A percentile compares a stretch with the other conserved stretches of the same genome.
Evolutionary conservation across 1,140 invertebrate genomes (phyloP).

Genomic region (Calliphora vicina): DNA sequence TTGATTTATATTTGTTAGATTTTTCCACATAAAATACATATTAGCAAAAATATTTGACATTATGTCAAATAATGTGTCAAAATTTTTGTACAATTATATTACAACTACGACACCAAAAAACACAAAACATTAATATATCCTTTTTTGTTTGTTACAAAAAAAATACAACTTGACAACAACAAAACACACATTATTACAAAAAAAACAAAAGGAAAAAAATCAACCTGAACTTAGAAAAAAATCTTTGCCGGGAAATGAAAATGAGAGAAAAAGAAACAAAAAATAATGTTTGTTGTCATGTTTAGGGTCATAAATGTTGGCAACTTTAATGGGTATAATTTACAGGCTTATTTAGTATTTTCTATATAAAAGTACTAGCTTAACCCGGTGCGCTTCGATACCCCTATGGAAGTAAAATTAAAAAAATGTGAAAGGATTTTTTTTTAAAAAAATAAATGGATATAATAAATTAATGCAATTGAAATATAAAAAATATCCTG

Average conservation of each 20-base stretch:
- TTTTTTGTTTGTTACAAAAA: background rate
- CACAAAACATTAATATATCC: background rate
- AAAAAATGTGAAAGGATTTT: too few species aligned
- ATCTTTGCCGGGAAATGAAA: background rate
- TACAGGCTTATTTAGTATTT: background rate
- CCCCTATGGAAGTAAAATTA: too few species aligned
- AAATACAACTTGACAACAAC: too few species aligned
- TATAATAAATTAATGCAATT: too few species aligned
- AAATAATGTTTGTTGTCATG: constrained; percentile 10
- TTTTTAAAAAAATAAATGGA: too few species aligned
- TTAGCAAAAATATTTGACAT: background rate
- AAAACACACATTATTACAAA: background rate
- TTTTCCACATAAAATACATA: background rate
- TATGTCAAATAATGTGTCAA: background rate
- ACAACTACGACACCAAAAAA: background rate
- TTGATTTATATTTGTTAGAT: background rate
- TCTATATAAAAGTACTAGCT: too few species aligned
- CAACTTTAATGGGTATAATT: background rate
- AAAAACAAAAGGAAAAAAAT: background rate
- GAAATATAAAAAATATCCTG: too few species aligned
- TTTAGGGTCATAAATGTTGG: constrained; percentile 5
- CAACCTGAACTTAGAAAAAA: background rate
- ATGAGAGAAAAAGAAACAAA: background rate
- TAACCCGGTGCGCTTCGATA: too few species aligned
- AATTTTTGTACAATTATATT: background rate